Base-by-base conservation (phyloP, 2,888 invertebrate genomes). In the Macrosiphum euphorbiae region DNA sequence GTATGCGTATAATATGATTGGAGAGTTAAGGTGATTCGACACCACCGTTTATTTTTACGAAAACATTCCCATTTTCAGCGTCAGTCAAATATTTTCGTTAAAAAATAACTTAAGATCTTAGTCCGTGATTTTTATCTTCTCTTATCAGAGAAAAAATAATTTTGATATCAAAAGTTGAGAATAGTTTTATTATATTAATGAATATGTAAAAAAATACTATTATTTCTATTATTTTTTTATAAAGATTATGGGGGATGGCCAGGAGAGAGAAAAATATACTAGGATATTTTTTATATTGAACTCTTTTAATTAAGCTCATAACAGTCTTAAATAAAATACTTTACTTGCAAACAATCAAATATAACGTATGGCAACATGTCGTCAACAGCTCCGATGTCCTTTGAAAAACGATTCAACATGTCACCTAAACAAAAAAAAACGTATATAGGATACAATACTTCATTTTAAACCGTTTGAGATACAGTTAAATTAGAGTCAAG, bases 401-500 rank as follows among this genome's bases (percentile, higher is more conserved):
- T 98, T 0, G 98, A 98, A 96, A 99, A 98, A 52, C 99, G 96
- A 96, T 98, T 98, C 89, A 99, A 96, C 95, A 99, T 97, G 88
- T 98, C 96, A 26, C 97, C 97, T 96, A 96, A 95, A 95, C 95
- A 95, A 95, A 92, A n/a, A n/a, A 94, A 11, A 94, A 95, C 50
- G 11, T 41, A n/a, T 4, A 24, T 50, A 35, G 24, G 10, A 7
- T 7, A 89, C 3, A 89, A n/a, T 58, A 44, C 11, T 61, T 41
- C 24, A 44, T 26, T 61, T 28, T 26, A 55, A 89, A 50, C 3
- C 3, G 8, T 78, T 35, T 78, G 2, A 78, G 2, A 8, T 41
- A 78, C 0, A 44, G 26, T n/a, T 52, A 7, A 0, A 28, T 35
- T 58, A 44, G 24, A 10, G 10, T 85, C 11, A 28, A 58, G 13